phyloP scores from a whole-genome alignment of 2,888 invertebrate genomes.

The Timema podura region DNA sequence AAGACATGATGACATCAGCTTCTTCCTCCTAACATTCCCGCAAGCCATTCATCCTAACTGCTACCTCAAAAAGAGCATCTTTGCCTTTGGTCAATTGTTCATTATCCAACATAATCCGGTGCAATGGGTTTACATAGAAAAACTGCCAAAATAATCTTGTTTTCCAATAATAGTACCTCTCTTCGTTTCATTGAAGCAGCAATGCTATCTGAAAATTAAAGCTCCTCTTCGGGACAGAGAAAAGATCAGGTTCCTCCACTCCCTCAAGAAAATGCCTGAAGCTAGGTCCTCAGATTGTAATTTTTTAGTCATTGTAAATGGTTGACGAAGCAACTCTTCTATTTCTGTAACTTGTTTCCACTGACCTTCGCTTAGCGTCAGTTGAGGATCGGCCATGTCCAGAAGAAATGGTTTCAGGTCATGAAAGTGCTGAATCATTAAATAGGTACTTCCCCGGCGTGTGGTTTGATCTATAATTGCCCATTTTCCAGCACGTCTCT shows the following conservation, averaged over 20 bases:
- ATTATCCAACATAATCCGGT: background rate
- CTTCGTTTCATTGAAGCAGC: conserved; percentile 6
- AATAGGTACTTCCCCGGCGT: background rate
- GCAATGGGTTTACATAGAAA: background rate
- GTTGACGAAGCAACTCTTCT: background rate
- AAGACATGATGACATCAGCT: background rate
- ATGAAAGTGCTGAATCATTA: background rate
- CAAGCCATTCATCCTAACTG: background rate
- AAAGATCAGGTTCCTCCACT: conserved; percentile 4
- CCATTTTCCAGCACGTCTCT: background rate
- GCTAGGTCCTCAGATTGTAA: background rate
- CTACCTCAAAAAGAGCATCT: conserved; percentile 8
- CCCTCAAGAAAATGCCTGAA: background rate
- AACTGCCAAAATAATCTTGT: conserved; percentile 4
- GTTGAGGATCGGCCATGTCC: background rate
- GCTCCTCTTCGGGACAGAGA: background rate
- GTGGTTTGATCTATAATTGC: background rate
- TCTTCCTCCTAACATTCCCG: background rate
- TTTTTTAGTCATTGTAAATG: conserved; percentile 3
- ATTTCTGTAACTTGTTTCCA: background rate
- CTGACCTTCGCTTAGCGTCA: background rate
- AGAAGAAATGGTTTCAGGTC: background rate
- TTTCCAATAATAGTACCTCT: background rate
- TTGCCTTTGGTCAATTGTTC: background rate
- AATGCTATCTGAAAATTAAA: background rate